Evolutionary conservation across 2,113 vertebrate species (phyloP).

Genomic region (Hyla sarda): DNA sequence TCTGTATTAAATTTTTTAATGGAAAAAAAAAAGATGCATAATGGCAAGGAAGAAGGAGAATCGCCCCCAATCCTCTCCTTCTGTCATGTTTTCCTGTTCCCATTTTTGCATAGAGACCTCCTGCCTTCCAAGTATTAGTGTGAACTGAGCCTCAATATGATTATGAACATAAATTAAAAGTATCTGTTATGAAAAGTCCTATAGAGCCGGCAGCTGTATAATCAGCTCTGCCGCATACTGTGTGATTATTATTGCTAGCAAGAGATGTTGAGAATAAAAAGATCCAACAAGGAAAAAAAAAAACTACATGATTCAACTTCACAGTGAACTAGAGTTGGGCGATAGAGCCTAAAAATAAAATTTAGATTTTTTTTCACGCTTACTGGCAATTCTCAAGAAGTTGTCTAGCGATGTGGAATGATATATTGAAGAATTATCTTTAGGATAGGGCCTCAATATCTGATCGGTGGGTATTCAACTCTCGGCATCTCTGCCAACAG

Average conservation of each 20-base stretch:
- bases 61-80: not conserved
- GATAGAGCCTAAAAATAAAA: too few species aligned
- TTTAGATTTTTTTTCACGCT: too few species aligned
- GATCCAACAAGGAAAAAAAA: not conserved
- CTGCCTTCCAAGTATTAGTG: not conserved
- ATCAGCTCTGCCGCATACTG: slow-evolving; percentile 15
- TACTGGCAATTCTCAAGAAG: too few species aligned
- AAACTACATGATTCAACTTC: not conserved
- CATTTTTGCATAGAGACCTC: not conserved
- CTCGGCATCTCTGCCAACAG: too few species aligned
- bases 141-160: slow-evolving; percentile 8
- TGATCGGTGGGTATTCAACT: too few species aligned
- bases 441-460: too few species aligned
- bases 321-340: not conserved
- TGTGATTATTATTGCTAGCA: slow-evolving; percentile 17
- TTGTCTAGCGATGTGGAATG: too few species aligned
- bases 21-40: too few species aligned
- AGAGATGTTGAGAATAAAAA: not conserved
- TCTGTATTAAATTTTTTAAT: too few species aligned
- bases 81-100: not conserved
- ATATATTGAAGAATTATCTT: too few species aligned
- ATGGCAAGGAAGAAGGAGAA: too few species aligned
- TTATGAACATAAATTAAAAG: slow-evolving; percentile 13
- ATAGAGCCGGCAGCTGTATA: not conserved
- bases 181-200: not conserved